Evolutionary conservation across 92 coral and sea anemone genomes (phyloP), one percentile per base, ranked within the genome.

Genomic region (Ricordea florida): DNA sequence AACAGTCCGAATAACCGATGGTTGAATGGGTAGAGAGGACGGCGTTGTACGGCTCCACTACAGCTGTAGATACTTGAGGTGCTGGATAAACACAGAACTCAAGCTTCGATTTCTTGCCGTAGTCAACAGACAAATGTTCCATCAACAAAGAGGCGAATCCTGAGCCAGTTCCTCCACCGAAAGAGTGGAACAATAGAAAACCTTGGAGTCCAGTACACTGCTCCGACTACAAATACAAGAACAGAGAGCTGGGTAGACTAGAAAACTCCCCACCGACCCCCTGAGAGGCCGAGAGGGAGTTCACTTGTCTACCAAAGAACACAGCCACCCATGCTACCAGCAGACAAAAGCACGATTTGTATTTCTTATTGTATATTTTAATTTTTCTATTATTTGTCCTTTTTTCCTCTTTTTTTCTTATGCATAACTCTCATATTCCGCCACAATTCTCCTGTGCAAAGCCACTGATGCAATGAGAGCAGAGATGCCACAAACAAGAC

Each of bases 161-260:
- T 29, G 96, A 90, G 10, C 96, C 92, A 4, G 92, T 90, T 3
- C 92, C 92, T 20, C 96, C 96, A 22, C 92, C 96, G 17, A 90
- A 84, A 27, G 96, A 90, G 82, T 90, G 85, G 30, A 85, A 69
- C 44, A 87, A 55, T 51, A 91, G 90, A 47, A 87, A 91, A 20
- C 93, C 97, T 80, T 94, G 97, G 16, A 94, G 94, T 9, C 97
- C 97, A 13, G 82, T 33, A 30, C 98, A 94, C 71, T 94, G 97
- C 44, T 94, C 97, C 6, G 84, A 46, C 97, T 91, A 77, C 27
- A 74, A 45, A 41, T 9, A 2, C 23, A 51, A 36, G 14, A 3
- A 43, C n/a, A 61, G 33, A 30, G 23, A 34, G 18, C 60, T 58
- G 80, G 80, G 80, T 73, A 73, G 80, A 73, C 80, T 33, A 44